A percentile compares a stretch with the other conserved stretches of the same genome.
These are phyloP conservation scores for Octopus bimaculoides DNA, from an alignment of 1,140 invertebrate species.

Conservation along the genomic window DNA sequence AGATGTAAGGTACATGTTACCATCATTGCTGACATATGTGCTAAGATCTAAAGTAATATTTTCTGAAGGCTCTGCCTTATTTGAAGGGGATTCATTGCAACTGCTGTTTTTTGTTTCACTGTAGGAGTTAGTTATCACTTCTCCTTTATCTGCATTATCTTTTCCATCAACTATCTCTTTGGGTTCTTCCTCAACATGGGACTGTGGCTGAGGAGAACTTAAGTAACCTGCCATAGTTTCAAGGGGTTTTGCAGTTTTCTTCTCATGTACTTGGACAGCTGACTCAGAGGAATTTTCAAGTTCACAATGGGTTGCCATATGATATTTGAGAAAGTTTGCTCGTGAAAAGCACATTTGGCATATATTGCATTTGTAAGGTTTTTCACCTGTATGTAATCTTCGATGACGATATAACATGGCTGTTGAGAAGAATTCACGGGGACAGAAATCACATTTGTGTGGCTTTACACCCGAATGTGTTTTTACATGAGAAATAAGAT, in stretches of 20 bases:
- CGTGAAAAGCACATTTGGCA: conserved; percentile 1
- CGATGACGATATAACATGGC: not conserved
- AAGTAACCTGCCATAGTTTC: not conserved
- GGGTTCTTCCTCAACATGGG: not conserved
- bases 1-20: not conserved
- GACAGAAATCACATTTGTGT: conserved; percentile 89
- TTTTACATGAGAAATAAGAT: conserved; percentile 70
- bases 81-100: not conserved
- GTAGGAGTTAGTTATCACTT: not conserved
- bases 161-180: not conserved
- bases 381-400: conserved; percentile 2
- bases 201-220: too few species aligned
- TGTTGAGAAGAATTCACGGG: conserved; percentile 31
- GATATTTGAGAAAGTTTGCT: conserved; percentile 5
- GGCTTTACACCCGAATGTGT: conserved; percentile 95
- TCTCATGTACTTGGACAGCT: not conserved
- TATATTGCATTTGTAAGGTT: not conserved
- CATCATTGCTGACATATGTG: not conserved
- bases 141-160: not conserved
- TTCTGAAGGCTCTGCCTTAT: not conserved
- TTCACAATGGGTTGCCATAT: not conserved
- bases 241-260: not conserved
- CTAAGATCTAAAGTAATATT: not conserved
- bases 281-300: not conserved
- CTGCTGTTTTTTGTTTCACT: not conserved